Conservation (phyloP, 1,140 invertebrate genomes). For the Centruroides vittatus region DNA sequence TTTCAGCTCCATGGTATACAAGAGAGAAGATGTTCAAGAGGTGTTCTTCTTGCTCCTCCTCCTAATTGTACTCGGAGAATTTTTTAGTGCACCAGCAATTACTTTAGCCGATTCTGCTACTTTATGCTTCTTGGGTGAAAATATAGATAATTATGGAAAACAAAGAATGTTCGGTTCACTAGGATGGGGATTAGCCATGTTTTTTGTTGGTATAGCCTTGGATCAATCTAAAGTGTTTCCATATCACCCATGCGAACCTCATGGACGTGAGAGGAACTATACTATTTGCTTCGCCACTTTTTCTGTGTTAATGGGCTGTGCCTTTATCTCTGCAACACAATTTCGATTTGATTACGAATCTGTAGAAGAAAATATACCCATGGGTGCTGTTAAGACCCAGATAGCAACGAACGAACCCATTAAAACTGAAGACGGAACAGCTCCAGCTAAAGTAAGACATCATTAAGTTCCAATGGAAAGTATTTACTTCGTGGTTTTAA, state of each 20-base stretch:
- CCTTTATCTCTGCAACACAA: conserved; percentile 85
- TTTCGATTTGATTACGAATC: conserved; percentile 34
- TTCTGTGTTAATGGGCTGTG: conserved; percentile 89
- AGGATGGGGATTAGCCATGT: conserved; percentile 97
- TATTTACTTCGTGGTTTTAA: too few species aligned
- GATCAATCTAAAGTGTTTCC: conserved; percentile 86
- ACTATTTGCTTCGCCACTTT: conserved; percentile 97
- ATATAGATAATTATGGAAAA: conserved; percentile 77
- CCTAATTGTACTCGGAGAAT: conserved; percentile 89
- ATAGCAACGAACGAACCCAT: neutral
- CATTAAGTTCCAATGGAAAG: too few species aligned
- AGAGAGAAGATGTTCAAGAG: conserved; percentile 74
- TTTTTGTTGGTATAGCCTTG: conserved; percentile 93
- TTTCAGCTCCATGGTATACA: conserved; percentile 85
- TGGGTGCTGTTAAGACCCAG: neutral
- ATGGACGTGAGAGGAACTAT: conserved; percentile 88
- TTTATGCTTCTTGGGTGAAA: conserved; percentile 76
- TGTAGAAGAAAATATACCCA: conserved; percentile 10
- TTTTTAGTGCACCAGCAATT: conserved; percentile 87
- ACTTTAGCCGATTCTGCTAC: conserved; percentile 87
- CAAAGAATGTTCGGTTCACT: conserved; percentile 97
- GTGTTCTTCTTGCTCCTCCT: conserved; percentile 87
- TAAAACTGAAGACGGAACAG: too few species aligned
- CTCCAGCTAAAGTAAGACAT: too few species aligned
- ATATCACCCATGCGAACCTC: conserved; percentile 73